These are phyloP conservation scores for Epizoanthus fatuus DNA, from an alignment of 92 coral and sea anemone genomes.

Conservation along the genomic window DNA sequence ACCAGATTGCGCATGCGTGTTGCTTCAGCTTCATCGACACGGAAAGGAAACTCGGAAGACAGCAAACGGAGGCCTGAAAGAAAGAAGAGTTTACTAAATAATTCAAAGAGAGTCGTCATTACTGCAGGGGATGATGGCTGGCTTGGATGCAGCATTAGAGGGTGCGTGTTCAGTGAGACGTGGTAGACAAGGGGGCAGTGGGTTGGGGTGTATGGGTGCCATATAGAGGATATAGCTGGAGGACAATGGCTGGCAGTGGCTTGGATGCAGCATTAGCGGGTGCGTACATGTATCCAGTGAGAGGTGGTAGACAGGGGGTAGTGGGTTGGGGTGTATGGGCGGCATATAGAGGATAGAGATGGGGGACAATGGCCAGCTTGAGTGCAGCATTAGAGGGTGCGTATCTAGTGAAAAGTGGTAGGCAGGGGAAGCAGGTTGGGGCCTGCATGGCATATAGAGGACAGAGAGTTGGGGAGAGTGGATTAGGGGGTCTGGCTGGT, in stretches of 20 bases:
- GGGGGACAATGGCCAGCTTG: slow-evolving; percentile 18
- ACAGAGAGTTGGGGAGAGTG: too few species aligned
- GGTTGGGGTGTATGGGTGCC: too few species aligned
- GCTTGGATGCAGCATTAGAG: slow-evolving; percentile 83
- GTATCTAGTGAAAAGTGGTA: slow-evolving; percentile 8
- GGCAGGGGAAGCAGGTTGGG: too few species aligned
- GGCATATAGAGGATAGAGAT: too few species aligned
- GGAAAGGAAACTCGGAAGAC: background rate
- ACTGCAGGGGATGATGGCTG: slow-evolving; percentile 70
- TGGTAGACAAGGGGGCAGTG: background rate
- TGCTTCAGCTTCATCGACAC: background rate
- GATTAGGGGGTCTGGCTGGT: background rate
- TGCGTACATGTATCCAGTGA: slow-evolving; percentile 16
- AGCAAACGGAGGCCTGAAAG: background rate
- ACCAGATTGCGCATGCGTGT: slow-evolving; percentile 46
- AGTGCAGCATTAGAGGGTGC: slow-evolving; percentile 83
- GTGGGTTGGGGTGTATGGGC: too few species aligned
- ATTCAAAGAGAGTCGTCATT: slow-evolving; percentile 37
- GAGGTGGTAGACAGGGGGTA: background rate
- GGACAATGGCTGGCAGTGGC: too few species aligned
- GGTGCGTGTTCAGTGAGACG: slow-evolving; percentile 57
- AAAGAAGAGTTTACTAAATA: background rate
- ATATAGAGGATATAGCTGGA: too few species aligned
- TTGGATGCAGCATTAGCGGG: slow-evolving; percentile 86
- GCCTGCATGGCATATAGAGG: too few species aligned